Base-by-base conservation (phyloP, 2,888 invertebrate genomes). In the Caenorhabditis macrosperma region DNA sequence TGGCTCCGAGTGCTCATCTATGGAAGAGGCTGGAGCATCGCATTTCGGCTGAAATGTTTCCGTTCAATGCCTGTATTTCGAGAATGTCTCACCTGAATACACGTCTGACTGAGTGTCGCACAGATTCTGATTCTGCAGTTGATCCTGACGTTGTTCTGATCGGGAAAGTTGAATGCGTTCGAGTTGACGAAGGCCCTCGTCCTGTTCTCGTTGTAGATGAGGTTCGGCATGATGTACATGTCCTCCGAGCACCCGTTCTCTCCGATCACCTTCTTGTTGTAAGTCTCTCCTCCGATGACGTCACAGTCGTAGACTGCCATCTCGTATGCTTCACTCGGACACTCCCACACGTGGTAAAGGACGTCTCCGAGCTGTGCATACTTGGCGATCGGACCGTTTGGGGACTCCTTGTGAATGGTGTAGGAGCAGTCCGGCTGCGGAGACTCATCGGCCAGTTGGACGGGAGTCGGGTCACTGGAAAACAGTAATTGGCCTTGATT, bases 281-380 rank as follows among this genome's bases (percentile, higher is more conserved):
- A 78, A 4, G 84, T 86, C 30, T 84, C 83, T 54, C 88, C 88
- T 54, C 88, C 88, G 15, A 85, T 72, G 6, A 87, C 88, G 52
- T 77, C 59, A 78, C 90, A 90, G 38, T 85, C 82, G 76, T 88
- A 86, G 41, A 90, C 81, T 57, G 87, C 77, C 89, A 90, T 90
- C n/a, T 85, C 81, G 69, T 88, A 86, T 1, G 66, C 64, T 35
- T 85, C 83, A 12, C 87, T 86, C 3, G 88, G 85, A 59, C 90
- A 90, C 9, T 87, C 85, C 90, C 90, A 90, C 30, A 89, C 87
- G 63, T 90, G 90, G 76, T 86, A 90, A 20, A 90, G 81, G n/a
- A 83, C 76, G 55, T 90, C 89, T 17, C 90, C 83, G n/a, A 85
- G 68, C 50, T 82, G 71, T 1, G 82, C 83, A 55, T 81, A 85